Percentiles rank a stretch among this genome's conserved stretches.
These are phyloP conservation scores for Melospiza georgiana DNA, from an alignment of 2,113 vertebrate species.

Conservation along the genomic window DNA sequence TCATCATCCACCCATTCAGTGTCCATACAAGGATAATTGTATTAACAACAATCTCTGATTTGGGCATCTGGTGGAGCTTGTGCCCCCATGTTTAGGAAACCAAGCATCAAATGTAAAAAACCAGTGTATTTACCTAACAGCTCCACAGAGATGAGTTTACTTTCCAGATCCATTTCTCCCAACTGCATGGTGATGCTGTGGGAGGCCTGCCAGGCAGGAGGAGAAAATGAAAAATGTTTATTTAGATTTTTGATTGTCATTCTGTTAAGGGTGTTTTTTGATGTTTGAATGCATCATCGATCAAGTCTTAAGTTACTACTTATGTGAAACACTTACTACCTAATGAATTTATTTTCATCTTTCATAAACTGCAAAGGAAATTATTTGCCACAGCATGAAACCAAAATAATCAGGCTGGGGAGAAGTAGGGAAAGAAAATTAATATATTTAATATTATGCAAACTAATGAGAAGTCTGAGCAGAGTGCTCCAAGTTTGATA, in stretches of 20 bases:
- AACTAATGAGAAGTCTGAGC: neutral
- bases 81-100: neutral
- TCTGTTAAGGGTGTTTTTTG: neutral
- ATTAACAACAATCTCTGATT: constrained; percentile 16
- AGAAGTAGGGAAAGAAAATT: constrained; percentile 1
- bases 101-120: neutral
- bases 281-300: neutral
- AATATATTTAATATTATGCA: neutral
- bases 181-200: neutral
- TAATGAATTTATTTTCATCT: neutral
- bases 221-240: neutral
- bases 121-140: neutral
- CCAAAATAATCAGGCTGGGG: neutral
- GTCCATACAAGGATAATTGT: constrained; percentile 8
- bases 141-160: neutral
- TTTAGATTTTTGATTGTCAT: neutral
- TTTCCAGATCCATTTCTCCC: neutral
- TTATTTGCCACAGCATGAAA: neutral
- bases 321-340: neutral
- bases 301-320: neutral
- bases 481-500: neutral
- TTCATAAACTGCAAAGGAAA: neutral
- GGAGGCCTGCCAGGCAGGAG: neutral
- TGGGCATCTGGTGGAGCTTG: constrained; percentile 14
- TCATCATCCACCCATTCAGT: constrained; percentile 38